Evolutionary conservation across 2,888 invertebrate genomes (phyloP).

Genomic region (Leucophora obtusa): DNA sequence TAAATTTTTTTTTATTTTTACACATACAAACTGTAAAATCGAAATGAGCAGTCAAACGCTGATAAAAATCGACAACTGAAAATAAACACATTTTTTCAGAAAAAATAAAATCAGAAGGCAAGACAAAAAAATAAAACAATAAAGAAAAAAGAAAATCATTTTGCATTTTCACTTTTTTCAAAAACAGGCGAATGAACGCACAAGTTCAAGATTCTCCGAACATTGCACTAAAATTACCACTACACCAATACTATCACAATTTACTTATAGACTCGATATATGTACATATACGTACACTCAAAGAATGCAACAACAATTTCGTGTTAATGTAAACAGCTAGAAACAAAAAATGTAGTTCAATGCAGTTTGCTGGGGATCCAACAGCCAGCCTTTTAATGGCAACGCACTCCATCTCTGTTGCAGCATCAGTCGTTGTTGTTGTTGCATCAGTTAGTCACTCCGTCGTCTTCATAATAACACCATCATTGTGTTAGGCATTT

Average conservation of each 20-base stretch:
- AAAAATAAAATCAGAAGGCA: conserved; percentile 11
- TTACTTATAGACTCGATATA: conserved; percentile 21
- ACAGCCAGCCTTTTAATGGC: not conserved
- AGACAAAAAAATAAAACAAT: conserved; percentile 6
- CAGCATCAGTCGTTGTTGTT: conserved; percentile 1
- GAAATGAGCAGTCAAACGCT: conserved; percentile 18
- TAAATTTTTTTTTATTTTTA: not conserved
- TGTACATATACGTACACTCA: conserved; percentile 22
- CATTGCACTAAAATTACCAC: conserved; percentile 1
- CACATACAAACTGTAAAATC: not conserved
- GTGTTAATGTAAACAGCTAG: conserved; percentile 42
- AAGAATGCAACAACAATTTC: conserved; percentile 30
- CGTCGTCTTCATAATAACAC: not conserved
- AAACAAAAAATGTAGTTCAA: conserved; percentile 72
- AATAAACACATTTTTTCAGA: conserved; percentile 14
- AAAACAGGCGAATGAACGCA: conserved; percentile 65
- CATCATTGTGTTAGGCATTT: conserved; percentile 24
- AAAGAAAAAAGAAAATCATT: conserved; percentile 35
- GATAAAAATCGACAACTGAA: conserved; percentile 28
- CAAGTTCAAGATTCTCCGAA: conserved; percentile 75
- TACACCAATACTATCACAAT: conserved; percentile 7
- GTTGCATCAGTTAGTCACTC: conserved; percentile 18
- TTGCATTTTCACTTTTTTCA: conserved; percentile 50
- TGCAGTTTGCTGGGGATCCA: conserved; percentile 76
- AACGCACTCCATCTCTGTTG: not conserved